These are phyloP conservation scores for Seriola aureovittata DNA, from an alignment of 2,113 vertebrate species.

Conservation along the genomic window DNA sequence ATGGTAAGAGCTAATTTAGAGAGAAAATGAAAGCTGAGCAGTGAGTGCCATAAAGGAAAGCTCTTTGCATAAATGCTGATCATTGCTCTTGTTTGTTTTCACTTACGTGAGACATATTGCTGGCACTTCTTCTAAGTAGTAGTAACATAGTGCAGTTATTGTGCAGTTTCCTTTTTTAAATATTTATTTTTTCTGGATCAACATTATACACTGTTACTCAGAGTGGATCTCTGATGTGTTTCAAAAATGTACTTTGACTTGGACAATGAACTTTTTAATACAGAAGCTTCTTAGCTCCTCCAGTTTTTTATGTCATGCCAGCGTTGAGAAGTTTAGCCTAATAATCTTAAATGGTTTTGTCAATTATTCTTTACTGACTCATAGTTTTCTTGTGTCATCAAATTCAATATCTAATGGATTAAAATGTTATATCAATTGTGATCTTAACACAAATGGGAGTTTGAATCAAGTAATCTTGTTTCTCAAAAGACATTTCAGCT, in stretches of 20 bases:
- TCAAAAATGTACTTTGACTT: background rate
- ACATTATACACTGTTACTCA: background rate
- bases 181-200: conserved; percentile 17
- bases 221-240: background rate
- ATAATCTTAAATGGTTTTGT: background rate
- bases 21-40: conserved; percentile 35
- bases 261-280: background rate
- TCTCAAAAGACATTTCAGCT: background rate
- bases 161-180: conserved; percentile 1
- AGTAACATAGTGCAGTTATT: background rate
- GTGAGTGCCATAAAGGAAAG: conserved; percentile 3
- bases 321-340: background rate
- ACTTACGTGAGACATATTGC: conserved; percentile 23
- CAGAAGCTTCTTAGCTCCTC: background rate
- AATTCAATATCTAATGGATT: background rate
- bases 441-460: background rate
- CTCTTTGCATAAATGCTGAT: conserved; percentile 41
- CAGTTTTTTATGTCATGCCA: background rate
- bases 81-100: conserved; percentile 42
- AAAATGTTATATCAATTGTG: background rate
- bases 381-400: background rate
- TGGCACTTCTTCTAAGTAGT: conserved; percentile 10
- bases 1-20: conserved; percentile 34
- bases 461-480: background rate
- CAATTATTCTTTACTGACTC: background rate